Evolutionary conservation across 2,113 vertebrate genomes (phyloP).

Genomic region (Tetrax tetrax): DNA sequence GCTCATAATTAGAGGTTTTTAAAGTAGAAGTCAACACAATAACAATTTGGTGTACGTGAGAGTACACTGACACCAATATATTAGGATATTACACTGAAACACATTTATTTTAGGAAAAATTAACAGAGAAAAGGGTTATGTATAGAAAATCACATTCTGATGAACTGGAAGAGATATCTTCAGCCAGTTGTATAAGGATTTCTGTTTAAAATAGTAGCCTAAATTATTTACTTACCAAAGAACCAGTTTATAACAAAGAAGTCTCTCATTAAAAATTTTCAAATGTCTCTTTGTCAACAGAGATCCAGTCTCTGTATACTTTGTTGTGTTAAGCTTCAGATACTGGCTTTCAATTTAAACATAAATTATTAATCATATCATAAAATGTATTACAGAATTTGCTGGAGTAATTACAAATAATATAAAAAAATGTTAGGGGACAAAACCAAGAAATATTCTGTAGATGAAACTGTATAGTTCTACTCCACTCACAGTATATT

Average conservation of each 20-base stretch:
- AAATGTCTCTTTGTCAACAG: background rate
- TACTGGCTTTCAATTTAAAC: background rate
- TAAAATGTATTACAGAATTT: background rate
- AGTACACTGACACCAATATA: background rate
- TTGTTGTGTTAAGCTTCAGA: background rate
- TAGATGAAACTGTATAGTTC: conserved; percentile 22
- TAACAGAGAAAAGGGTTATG: background rate
- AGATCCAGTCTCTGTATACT: background rate
- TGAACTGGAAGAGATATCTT: background rate
- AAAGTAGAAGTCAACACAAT: background rate
- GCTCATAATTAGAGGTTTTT: background rate
- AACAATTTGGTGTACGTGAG: background rate
- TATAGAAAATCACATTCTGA: background rate
- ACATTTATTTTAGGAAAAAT: background rate
- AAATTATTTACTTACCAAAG: background rate
- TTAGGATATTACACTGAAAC: background rate
- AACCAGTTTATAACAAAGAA: background rate
- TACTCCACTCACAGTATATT: conserved; percentile 45
- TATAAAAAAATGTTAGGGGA: background rate
- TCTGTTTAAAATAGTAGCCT: background rate
- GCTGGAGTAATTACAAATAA: background rate
- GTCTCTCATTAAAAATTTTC: background rate
- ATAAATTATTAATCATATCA: background rate
- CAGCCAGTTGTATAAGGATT: background rate
- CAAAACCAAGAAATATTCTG: conserved; percentile 1